Base-by-base conservation (phyloP, 2,797 vertebrate species). In the Liasis olivaceus region DNA sequence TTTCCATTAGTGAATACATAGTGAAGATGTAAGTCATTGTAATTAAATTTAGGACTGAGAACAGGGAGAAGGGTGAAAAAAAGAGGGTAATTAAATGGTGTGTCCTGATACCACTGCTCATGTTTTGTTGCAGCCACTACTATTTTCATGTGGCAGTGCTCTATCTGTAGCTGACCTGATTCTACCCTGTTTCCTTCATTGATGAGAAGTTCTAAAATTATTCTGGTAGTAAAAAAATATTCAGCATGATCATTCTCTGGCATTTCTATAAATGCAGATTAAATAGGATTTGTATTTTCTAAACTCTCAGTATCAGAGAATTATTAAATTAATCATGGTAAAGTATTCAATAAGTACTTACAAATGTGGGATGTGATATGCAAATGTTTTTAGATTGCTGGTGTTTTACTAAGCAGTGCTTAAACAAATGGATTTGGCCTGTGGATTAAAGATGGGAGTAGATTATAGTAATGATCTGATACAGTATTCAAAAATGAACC, bases 181-280 rank as follows among this genome's bases (percentile, higher is more conserved):
- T 11, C 24, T 60, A 20, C 31, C 28, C 31, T 15, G 51, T 85
- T 86, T 66, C 17, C 60, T 90, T 90, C 72, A 77, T 87, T 59
- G 15, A 20, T 36, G 22, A 87, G 64, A n/a, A 66, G 58, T 36
- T 58, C 66, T n/a, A 81, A 31, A 62, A 36, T 77, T 63, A 81
- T n/a, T 47, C 28, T 17, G 13, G 17, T 17, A 17, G 42, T 60
- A 2, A 4, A 54, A 58, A 64, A 88, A 92, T 12, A 36, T 63
- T 72, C 31, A 47, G 47, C 59, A 59, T 36, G 28, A 36, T 26
- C 63, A 90, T 69, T 17, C 84, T 72, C 26, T 60, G 58, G 22
- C 42, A 31, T 92, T 90, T 87, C 26, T 15, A 54, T 77, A 87
- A 86, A 85, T 47, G 26, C 51, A 92, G 88, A 85, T 72, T 90